Evolutionary conservation across 2,888 invertebrate genomes (phyloP).

Genomic region (Cephus runcator): DNA sequence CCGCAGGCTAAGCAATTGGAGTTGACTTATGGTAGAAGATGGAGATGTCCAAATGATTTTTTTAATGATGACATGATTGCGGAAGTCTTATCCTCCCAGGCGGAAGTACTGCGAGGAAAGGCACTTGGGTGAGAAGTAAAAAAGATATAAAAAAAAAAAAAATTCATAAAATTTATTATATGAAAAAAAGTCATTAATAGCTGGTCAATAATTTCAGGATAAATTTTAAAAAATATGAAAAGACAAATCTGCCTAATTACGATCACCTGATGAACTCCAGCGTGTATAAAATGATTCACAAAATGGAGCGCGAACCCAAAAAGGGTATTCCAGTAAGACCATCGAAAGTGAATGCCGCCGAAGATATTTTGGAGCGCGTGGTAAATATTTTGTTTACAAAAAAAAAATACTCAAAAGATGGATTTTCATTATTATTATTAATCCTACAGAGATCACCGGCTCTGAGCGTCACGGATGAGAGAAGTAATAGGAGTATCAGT

Average conservation of each 20-base stretch:
- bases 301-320: constrained; percentile 76
- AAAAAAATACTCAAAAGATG: not conserved
- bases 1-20: constrained; percentile 79
- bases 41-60: constrained; percentile 86
- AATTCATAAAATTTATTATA: not conserved
- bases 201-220: constrained; percentile 70
- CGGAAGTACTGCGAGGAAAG: constrained; percentile 86
- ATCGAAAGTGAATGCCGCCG: constrained; percentile 74
- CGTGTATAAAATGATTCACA: constrained; percentile 83
- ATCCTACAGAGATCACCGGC: constrained; percentile 53
- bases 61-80: constrained; percentile 91
- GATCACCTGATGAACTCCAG: constrained; percentile 83
- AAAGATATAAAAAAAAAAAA: no score
- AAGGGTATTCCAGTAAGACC: constrained; percentile 75
- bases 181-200: not conserved
- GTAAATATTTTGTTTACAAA: constrained; percentile 37
- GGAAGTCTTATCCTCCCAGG: constrained; percentile 84
- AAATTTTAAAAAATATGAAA: constrained; percentile 91
- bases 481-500: constrained; percentile 52
- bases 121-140: constrained; percentile 79
- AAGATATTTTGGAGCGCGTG: constrained; percentile 68
- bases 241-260: constrained; percentile 73
- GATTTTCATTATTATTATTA: not conserved
- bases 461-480: constrained; percentile 50
- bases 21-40: constrained; percentile 81